A percentile compares a stretch with the other conserved stretches of the same genome.
These are phyloP conservation scores for Calliphora vomitoria DNA, from an alignment of 2,888 invertebrate species.

Conservation along the genomic window DNA sequence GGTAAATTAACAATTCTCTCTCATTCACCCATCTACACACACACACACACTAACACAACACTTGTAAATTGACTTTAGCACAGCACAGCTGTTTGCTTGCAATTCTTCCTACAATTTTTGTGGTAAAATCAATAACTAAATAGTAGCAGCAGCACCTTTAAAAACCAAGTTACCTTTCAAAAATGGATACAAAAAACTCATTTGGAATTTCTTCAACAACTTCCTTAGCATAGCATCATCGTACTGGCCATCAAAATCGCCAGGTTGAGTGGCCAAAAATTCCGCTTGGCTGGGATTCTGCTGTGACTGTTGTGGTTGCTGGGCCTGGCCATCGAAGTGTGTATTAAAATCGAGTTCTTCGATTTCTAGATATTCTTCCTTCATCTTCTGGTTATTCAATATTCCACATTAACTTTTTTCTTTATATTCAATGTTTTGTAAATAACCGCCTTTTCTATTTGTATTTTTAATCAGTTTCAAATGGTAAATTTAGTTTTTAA, in stretches of 20 bases:
- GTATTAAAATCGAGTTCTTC: slow-evolving; percentile 62
- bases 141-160: background rate
- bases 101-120: slow-evolving; percentile 18
- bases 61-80: too few relatives aligned
- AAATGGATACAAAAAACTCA: slow-evolving; percentile 70
- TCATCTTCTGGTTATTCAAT: slow-evolving; percentile 36
- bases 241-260: slow-evolving; percentile 43
- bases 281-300: slow-evolving; percentile 68
- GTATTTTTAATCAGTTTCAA: background rate
- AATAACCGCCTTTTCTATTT: slow-evolving; percentile 29
- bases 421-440: slow-evolving; percentile 15
- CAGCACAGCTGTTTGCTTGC: background rate
- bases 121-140: slow-evolving; percentile 64
- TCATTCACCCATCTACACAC: background rate
- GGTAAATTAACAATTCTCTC: slow-evolving; percentile 21
- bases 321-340: slow-evolving; percentile 63
- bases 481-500: slow-evolving; percentile 54
- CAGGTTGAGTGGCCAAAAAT: slow-evolving; percentile 41
- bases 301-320: slow-evolving; percentile 74
- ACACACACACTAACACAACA: slow-evolving; percentile 3
- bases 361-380: slow-evolving; percentile 73
- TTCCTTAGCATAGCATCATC: slow-evolving; percentile 65
- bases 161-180: slow-evolving; percentile 62
- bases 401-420: background rate
- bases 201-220: slow-evolving; percentile 67